Conservation (phyloP, 2,113 vertebrate genomes). For the Rhagologus leucostigma region DNA sequence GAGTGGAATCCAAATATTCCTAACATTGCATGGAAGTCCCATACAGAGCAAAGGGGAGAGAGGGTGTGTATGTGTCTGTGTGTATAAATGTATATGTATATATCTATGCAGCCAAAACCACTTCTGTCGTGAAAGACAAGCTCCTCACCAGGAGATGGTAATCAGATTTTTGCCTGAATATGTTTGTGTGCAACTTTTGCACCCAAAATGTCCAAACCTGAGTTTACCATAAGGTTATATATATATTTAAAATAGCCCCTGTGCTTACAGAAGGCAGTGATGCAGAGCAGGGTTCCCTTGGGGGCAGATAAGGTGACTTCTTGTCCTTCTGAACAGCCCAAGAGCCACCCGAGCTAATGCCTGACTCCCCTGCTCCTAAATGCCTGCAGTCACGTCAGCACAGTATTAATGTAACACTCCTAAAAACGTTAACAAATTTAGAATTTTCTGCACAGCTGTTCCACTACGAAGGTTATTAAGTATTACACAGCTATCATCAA, state of each 20-base stretch:
- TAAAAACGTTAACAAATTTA: background rate
- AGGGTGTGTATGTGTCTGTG: background rate
- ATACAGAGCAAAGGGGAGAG: background rate
- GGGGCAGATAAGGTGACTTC: background rate
- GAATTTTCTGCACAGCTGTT: slow-evolving; percentile 34
- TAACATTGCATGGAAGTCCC: background rate
- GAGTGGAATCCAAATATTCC: background rate
- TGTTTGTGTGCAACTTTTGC: background rate
- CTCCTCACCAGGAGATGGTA: background rate
- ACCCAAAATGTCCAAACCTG: background rate
- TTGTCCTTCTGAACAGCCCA: background rate
- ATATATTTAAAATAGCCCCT: background rate
- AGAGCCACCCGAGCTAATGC: background rate
- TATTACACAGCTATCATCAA: slow-evolving; percentile 25
- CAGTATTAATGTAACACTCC: background rate
- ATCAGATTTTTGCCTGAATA: background rate
- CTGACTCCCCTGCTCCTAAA: background rate
- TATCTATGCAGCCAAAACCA: background rate
- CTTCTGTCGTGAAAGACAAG: background rate
- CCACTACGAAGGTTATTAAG: slow-evolving; percentile 25
- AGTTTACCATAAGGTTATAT: background rate
- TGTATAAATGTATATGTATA: too few species aligned
- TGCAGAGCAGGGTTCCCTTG: background rate
- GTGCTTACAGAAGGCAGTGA: background rate
- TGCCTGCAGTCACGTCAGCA: background rate